Evolutionary conservation across 1,140 invertebrate genomes (phyloP).

Genomic region (Tetragonula clypearis): DNA sequence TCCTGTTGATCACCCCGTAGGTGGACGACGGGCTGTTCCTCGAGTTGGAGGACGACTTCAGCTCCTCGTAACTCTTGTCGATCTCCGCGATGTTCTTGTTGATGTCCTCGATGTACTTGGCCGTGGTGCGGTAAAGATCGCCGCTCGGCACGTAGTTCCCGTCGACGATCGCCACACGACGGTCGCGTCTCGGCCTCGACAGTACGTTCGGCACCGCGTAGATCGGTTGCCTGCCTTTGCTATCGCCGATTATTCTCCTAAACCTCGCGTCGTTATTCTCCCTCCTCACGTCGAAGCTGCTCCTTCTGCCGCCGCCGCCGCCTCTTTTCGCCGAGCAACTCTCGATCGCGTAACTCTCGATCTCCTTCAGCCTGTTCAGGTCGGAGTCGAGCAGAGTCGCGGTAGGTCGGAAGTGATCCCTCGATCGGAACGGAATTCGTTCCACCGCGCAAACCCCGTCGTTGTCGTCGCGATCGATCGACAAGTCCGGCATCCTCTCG

Average conservation of each 20-base stretch:
- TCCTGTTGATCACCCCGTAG: constrained; percentile 73
- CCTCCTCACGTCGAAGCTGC: neutral
- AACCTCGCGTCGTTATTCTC: neutral
- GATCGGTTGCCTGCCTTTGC: constrained; percentile 63
- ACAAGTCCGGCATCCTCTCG: constrained; percentile 31
- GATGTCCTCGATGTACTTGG: constrained; percentile 77
- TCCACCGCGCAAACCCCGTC: constrained; percentile 40
- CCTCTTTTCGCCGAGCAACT: neutral
- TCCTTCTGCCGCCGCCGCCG: neutral
- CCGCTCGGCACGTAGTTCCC: constrained; percentile 76
- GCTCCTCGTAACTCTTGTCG: constrained; percentile 75
- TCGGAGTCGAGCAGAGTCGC: neutral
- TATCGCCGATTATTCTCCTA: neutral
- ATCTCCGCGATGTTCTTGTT: constrained; percentile 78
- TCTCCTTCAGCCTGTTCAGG: neutral
- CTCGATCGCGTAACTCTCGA: neutral
- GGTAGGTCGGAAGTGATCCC: neutral
- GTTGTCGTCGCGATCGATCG: constrained; percentile 61
- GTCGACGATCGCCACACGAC: constrained; percentile 48
- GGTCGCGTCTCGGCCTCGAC: constrained; percentile 44
- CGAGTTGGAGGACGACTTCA: constrained; percentile 53
- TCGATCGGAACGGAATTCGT: constrained; percentile 4
- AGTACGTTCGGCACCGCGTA: constrained; percentile 67
- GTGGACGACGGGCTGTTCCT: constrained; percentile 41
- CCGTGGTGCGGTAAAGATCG: constrained; percentile 75